These are phyloP conservation scores for Puffinus mauretanicus DNA, from an alignment of 2,113 vertebrate species.

Conservation along the genomic window DNA sequence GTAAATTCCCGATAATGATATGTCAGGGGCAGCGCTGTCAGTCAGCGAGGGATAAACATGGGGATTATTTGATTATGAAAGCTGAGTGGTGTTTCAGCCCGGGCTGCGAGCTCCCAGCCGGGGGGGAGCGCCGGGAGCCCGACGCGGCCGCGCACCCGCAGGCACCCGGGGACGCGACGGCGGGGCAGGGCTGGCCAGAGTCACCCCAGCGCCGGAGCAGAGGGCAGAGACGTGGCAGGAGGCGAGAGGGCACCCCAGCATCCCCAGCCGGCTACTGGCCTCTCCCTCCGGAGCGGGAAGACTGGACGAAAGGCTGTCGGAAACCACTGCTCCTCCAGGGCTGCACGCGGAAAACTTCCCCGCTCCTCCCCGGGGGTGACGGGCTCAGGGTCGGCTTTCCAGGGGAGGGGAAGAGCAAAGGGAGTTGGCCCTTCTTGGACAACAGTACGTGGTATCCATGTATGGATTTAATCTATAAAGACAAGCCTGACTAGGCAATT, in stretches of 20 bases:
- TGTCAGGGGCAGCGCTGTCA: slow-evolving; percentile 34
- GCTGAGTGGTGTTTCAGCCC: not conserved
- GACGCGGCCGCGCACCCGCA: not conserved
- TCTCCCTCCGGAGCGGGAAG: fast-evolving
- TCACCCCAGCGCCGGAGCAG: not conserved
- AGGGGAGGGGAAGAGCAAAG: not conserved
- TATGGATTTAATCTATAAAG: not conserved
- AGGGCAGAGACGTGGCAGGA: not conserved
- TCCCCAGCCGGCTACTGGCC: not conserved
- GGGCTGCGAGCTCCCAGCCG: not conserved
- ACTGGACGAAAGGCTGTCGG: not conserved
- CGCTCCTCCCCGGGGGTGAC: not conserved
- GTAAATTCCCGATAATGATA: slow-evolving; percentile 57
- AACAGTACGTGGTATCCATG: too few species aligned
- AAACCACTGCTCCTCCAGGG: not conserved
- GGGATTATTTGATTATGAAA: slow-evolving; percentile 58
- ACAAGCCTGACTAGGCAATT: not conserved
- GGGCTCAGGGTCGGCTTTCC: not conserved
- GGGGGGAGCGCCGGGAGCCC: fast-evolving
- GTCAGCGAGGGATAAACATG: slow-evolving; percentile 31
- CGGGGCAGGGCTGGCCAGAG: not conserved
- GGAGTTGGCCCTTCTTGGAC: not conserved
- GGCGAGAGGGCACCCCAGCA: not conserved
- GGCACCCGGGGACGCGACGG: not conserved
- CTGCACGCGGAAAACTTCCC: not conserved